Percentiles rank a stretch among this genome's conserved stretches.
These are phyloP conservation scores for Deilephila porcellus DNA, from an alignment of 2,888 invertebrate species.

Conservation along the genomic window DNA sequence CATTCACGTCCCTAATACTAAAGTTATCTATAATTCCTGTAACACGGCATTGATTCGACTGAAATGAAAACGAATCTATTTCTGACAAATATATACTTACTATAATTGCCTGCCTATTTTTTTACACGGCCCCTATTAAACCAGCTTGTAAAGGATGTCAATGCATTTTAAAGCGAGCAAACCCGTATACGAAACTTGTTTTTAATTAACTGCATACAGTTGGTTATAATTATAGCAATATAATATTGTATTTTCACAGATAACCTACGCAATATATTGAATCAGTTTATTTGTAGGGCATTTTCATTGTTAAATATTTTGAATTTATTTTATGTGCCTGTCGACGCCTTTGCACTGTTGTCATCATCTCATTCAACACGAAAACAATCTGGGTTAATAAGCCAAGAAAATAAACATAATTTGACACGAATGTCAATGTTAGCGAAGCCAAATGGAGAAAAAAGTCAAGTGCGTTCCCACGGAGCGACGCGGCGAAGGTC, in stretches of 20 bases:
- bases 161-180: background rate
- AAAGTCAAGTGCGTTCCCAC: conserved; percentile 67
- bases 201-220: background rate
- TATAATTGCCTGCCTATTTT: no score
- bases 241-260: conserved; percentile 1
- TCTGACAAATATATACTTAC: no score
- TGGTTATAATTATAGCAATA: background rate
- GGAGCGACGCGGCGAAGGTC: conserved; percentile 59
- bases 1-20: background rate
- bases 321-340: background rate
- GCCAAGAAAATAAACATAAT: conserved; percentile 47
- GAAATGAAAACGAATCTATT: no score
- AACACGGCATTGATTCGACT: background rate
- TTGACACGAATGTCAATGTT: conserved; percentile 58
- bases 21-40: no score
- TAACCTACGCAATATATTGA: background rate
- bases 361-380: conserved; percentile 1
- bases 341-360: background rate
- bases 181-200: background rate
- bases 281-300: background rate
- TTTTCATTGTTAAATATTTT: conserved; percentile 7
- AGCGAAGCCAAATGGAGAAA: conserved; percentile 51
- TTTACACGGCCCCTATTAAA: background rate
- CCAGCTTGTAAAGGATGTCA: background rate
- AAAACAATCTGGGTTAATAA: conserved; percentile 49